Base-by-base conservation (phyloP, 1,140 invertebrate genomes). In the Phymastichus coffea region DNA sequence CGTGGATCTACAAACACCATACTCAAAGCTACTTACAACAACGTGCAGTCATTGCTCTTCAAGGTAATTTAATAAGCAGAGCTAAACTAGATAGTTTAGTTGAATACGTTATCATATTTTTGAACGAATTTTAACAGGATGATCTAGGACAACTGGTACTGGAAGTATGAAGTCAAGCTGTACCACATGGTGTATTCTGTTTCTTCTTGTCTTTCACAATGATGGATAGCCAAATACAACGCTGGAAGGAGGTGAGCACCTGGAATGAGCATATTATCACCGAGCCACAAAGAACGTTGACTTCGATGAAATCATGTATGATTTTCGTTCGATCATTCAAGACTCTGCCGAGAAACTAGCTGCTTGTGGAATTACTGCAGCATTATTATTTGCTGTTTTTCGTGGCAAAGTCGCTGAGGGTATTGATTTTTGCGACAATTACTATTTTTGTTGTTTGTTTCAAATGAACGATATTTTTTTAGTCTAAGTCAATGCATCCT, bases 391-490 rank as follows among this genome's bases (percentile, higher is more conserved):
- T 40, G 90, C 88, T 4, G 89, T 93, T 52, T 91, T 85, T 75
- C 80, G 91, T 47, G 91, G 90, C 1, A 92, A 93, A 80, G 86
- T 92, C 4, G 92, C 91, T 20, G 92, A 94, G 79, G 92, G 92
- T 1, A 84, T 93, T 65, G 91, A 94, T 74, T 94, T 94, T 78
- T 85, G 85, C 26, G 90, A 94, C 70, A 85, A 92, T 51, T n/a
- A n/a, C n/a, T n/a, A n/a, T n/a, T n/a, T n/a, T n/a, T n/a, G n/a
- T n/a, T n/a, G n/a, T n/a, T n/a, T n/a, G n/a, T n/a, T n/a, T n/a
- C n/a, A n/a, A n/a, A n/a, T n/a, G n/a, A n/a, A n/a, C n/a, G n/a
- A n/a, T n/a, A n/a, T n/a, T n/a, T n/a, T n/a, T n/a, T n/a, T n/a
- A n/a, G n/a, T n/a, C n/a, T n/a, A n/a, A n/a, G n/a, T n/a, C n/a